phyloP scores from a whole-genome alignment of 2,797 vertebrate species.

The Lutjanus campechanus region DNA sequence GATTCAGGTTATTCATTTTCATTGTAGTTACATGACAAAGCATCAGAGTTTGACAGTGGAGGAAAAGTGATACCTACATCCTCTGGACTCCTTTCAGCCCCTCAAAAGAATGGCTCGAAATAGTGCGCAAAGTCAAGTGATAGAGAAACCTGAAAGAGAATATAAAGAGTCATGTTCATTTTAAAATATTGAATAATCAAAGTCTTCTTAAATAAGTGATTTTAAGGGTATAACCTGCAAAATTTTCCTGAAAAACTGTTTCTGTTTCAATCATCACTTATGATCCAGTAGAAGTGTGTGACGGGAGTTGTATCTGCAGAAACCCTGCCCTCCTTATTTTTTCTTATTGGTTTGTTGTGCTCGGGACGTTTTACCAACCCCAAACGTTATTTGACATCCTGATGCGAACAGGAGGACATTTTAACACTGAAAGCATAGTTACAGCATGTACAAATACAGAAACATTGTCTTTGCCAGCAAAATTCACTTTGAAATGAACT shows the following conservation, averaged over 20 bases:
- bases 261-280: too few species aligned
- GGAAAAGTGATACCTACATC: constrained; percentile 85
- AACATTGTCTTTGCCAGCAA: background rate
- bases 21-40: too few species aligned
- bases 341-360: too few species aligned
- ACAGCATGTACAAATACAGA: background rate
- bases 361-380: too few species aligned
- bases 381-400: too few species aligned
- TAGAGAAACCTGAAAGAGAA: constrained; percentile 85
- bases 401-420: background rate
- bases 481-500: background rate
- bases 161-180: background rate
- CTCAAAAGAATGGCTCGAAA: constrained; percentile 89
- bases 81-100: constrained; percentile 85
- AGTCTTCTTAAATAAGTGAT: background rate
- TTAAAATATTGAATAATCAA: background rate
- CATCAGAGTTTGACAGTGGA: background rate
- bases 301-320: too few species aligned
- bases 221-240: background rate
- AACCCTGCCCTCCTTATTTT: too few species aligned
- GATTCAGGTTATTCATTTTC: too few species aligned
- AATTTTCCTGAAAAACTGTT: too few species aligned
- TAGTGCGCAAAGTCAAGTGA: constrained; percentile 86
- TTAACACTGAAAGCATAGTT: background rate
- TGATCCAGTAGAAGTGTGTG: too few species aligned